Evolutionary conservation across 2,797 vertebrate species (phyloP).

Genomic region (Neostethus bicornis): DNA sequence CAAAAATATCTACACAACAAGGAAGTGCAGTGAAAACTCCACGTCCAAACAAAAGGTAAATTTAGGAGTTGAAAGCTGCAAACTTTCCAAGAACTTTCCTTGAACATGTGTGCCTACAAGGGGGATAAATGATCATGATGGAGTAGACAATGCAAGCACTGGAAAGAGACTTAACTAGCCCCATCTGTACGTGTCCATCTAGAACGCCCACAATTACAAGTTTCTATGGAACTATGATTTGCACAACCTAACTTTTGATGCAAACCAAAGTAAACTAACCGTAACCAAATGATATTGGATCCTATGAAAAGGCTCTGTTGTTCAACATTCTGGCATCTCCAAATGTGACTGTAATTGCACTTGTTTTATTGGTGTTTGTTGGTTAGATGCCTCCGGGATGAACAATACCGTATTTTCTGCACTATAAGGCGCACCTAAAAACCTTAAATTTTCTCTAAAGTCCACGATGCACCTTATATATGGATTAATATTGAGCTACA

Average conservation of each 20-base stretch:
- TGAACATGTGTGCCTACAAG: too few relatives aligned
- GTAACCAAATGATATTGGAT: constrained; percentile 51
- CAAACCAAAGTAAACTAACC: constrained; percentile 62
- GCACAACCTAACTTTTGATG: constrained; percentile 58
- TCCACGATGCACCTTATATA: too few relatives aligned
- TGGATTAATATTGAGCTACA: too few relatives aligned
- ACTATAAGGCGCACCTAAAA: too few relatives aligned
- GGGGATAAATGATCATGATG: constrained; percentile 18
- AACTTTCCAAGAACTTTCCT: constrained; percentile 5
- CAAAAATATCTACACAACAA: background rate
- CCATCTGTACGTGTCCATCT: constrained; percentile 53
- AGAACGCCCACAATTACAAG: constrained; percentile 63
- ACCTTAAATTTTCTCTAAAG: too few relatives aligned
- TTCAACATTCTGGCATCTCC: constrained; percentile 49
- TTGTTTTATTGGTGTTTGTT: constrained; percentile 68
- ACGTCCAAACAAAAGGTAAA: constrained; percentile 17
- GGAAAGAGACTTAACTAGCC: constrained; percentile 50
- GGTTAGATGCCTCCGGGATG: constrained; percentile 54
- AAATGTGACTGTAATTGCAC: constrained; percentile 52
- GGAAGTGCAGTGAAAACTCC: constrained; percentile 21
- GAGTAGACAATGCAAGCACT: constrained; percentile 42
- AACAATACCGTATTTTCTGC: too few relatives aligned
- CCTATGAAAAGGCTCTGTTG: constrained; percentile 56
- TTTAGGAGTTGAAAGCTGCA: background rate
- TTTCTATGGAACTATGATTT: constrained; percentile 61